Conservation (phyloP, 2,888 invertebrate species). For the Pseudococcus viburni region DNA sequence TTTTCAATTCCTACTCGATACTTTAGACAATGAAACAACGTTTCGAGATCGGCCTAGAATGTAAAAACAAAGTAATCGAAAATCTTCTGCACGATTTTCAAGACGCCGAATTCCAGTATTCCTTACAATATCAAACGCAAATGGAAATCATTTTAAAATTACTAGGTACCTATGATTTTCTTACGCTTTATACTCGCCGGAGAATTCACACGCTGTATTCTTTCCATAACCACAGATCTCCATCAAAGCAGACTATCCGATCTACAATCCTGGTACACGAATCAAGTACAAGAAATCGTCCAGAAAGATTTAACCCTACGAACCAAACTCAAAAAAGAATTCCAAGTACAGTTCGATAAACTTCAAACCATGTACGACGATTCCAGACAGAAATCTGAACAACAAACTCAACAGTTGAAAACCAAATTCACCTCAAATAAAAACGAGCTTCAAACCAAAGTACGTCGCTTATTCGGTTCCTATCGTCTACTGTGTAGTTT, state of each 20-base stretch:
- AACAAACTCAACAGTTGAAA: not conserved
- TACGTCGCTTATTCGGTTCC: not conserved
- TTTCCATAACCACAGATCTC: not conserved
- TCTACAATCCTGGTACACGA: conserved; percentile 43
- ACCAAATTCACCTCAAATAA: conserved; percentile 8
- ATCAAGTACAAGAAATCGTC: conserved; percentile 28
- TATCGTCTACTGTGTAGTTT: too few species aligned
- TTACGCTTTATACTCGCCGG: not conserved
- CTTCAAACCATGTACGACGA: conserved; percentile 11
- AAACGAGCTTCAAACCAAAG: conserved; percentile 59
- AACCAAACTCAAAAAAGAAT: conserved; percentile 25
- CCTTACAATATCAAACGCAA: conserved; percentile 81
- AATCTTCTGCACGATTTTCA: conserved; percentile 79
- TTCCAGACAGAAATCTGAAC: not conserved
- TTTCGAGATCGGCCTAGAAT: conserved; percentile 77
- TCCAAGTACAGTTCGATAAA: not conserved
- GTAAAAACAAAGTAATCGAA: conserved; percentile 79
- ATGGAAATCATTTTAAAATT: conserved; percentile 80
- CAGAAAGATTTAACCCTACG: not conserved
- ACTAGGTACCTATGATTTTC: conserved; percentile 75
- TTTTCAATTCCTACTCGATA: not conserved
- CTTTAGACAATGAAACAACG: conserved; percentile 75
- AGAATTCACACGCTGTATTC: not conserved
- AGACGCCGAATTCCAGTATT: conserved; percentile 82
- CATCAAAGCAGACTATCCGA: conserved; percentile 35